Base-by-base conservation (phyloP, 2,797 vertebrate species). In the Hyperoplus lanceolatus region DNA sequence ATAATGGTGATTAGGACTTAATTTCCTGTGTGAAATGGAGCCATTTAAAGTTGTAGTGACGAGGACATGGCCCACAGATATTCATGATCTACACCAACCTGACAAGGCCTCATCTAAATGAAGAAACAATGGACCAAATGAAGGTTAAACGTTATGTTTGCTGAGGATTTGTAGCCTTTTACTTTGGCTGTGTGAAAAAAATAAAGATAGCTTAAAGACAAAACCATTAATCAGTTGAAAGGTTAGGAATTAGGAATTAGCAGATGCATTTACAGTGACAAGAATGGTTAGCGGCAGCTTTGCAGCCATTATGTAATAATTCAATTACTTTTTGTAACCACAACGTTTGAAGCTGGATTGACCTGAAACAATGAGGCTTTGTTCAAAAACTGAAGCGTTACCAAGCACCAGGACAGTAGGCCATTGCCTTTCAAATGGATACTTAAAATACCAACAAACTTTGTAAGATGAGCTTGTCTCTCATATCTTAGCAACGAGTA, bases 391-490 rank as follows among this genome's bases (percentile, higher is more conserved):
- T 49, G 43, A 48, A 65, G 42, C 0, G 67, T 93, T 79, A 81
- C 91, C 58, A 84, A 81, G 83, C 55, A 82, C n/a, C 79, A 39
- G 1, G 46, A 36, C 46, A 75, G 10, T 5, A 70, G 50, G 50
- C 45, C 58, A 48, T 71, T 75, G 72, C 80, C 73, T 82, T 72
- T 79, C 12, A 75, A 54, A 72, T 29, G 67, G 58, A 53, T 39
- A 64, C 42, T 38, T 62, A 61, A 63, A 67, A 60, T 2, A 60
- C 13, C 12, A 56, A 46, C 49, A 42, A 60, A 42, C 36, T 21
- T 7, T 73, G 81, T 73, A 80, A 89, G 65, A 63, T 65, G 76
- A 90, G 61, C 73, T 42, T 42, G 49, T 70, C 13, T 79, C 59
- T 41, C 8, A 36, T 64, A 49, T 64, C 45, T 51, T 75, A 75